A percentile compares a stretch with the other conserved stretches of the same genome.
Evolutionary conservation across 2,888 invertebrate genomes (phyloP).

Genomic region (Pollenia griseotomentosa): DNA sequence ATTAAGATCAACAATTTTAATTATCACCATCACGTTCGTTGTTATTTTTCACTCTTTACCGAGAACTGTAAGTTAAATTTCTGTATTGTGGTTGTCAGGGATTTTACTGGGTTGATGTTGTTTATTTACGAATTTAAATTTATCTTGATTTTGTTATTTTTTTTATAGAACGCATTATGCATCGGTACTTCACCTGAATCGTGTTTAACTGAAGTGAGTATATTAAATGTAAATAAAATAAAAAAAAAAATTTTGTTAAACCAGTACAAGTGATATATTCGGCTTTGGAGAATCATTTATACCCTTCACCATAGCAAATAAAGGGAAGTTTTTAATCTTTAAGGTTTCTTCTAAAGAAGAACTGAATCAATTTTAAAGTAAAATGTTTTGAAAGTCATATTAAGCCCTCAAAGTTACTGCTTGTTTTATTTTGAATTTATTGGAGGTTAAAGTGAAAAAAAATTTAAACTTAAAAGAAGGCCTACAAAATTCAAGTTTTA

Average conservation of each 20-base stretch:
- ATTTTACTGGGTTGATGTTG: background rate
- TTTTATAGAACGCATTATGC: constrained; percentile 58
- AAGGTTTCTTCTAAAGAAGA: no score
- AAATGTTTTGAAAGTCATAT: no score
- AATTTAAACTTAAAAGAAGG: no score
- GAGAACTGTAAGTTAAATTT: constrained; percentile 50
- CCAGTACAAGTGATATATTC: no score
- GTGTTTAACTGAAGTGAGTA: constrained; percentile 70
- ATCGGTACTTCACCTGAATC: constrained; percentile 58
- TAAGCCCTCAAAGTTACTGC: no score
- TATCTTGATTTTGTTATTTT: constrained; percentile 27
- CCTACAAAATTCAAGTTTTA: no score
- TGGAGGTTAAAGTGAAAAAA: no score
- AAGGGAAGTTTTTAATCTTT: no score
- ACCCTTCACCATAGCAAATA: no score
- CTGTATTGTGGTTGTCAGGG: background rate
- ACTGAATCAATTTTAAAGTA: no score
- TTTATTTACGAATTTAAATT: constrained; percentile 2
- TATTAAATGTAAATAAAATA: background rate
- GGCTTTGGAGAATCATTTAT: no score
- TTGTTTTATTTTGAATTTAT: no score
- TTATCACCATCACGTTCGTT: constrained; percentile 10
- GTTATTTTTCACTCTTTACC: background rate
- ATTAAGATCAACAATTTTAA: constrained; percentile 31
- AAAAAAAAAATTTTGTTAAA: background rate